Evolutionary conservation across 2,888 invertebrate species (phyloP).

Genomic region (Protodeltote pygarga): DNA sequence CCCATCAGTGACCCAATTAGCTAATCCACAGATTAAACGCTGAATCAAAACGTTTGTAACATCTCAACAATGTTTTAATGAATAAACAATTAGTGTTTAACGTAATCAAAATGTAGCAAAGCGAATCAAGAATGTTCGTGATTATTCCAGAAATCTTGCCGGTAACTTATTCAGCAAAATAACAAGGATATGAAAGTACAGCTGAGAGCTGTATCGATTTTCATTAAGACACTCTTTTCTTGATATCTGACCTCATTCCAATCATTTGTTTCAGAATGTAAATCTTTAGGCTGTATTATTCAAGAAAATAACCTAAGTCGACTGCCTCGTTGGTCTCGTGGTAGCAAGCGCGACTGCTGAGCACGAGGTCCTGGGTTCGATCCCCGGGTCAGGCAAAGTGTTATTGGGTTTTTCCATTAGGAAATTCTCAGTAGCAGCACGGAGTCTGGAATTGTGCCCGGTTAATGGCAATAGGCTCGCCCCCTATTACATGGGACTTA

Average conservation of each 20-base stretch:
- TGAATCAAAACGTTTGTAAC: conserved; percentile 8
- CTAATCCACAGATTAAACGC: conserved; percentile 12
- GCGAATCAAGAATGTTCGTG: neutral
- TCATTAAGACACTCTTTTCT: conserved; percentile 27
- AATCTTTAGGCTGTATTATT: too few species aligned
- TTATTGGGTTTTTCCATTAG: too few species aligned
- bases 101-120: conserved; percentile 1
- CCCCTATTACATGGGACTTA: too few species aligned
- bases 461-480: too few species aligned
- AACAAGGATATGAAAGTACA: conserved; percentile 24
- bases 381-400: too few species aligned
- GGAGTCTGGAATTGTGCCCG: too few species aligned
- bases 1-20: conserved; percentile 13
- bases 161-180: conserved; percentile 22
- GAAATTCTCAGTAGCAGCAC: too few species aligned
- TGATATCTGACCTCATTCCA: conserved; percentile 36
- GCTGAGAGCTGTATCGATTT: conserved; percentile 26
- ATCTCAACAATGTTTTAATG: neutral
- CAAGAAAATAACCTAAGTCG: too few species aligned
- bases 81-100: conserved; percentile 2
- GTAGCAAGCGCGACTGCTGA: too few species aligned
- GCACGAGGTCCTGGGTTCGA: too few species aligned
- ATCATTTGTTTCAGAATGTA: conserved; percentile 25
- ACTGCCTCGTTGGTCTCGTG: too few species aligned
- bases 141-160: neutral